Conservation (phyloP, 2,888 invertebrate species). For the Scaptomyza parva region DNA sequence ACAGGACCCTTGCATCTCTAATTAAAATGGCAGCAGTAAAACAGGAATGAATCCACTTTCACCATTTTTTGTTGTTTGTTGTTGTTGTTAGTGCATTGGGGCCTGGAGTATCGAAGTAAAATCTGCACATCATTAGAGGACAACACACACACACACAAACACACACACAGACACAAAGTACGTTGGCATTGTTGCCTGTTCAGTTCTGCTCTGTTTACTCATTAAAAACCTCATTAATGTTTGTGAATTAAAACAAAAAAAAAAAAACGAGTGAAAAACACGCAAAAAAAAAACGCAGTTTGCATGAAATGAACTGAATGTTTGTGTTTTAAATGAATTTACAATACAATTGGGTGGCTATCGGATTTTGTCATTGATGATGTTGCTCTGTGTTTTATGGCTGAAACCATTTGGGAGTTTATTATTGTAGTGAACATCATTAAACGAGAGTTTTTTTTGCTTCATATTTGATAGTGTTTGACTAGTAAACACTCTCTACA, state of each 20-base stretch:
- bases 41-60: not conserved
- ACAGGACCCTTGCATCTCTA: not conserved
- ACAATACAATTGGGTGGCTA: conserved; percentile 7
- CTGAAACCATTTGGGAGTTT: not conserved
- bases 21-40: conserved; percentile 8
- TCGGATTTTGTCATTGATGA: conserved; percentile 7
- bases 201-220: not conserved
- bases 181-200: not conserved
- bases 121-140: conserved; percentile 5
- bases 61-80: not conserved
- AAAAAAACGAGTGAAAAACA: not conserved
- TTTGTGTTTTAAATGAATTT: not conserved
- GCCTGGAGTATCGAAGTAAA: not conserved
- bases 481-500: not conserved
- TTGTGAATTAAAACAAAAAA: not conserved
- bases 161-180: too few species aligned
- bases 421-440: not conserved
- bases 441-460: not conserved
- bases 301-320: conserved; percentile 6
- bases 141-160: not conserved
- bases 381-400: not conserved
- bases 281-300: not conserved
- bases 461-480: not conserved
- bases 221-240: conserved; percentile 14
- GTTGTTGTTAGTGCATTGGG: not conserved